phyloP scores from a whole-genome alignment of 2,113 vertebrate genomes.

The Cricetomys ansorgei region DNA sequence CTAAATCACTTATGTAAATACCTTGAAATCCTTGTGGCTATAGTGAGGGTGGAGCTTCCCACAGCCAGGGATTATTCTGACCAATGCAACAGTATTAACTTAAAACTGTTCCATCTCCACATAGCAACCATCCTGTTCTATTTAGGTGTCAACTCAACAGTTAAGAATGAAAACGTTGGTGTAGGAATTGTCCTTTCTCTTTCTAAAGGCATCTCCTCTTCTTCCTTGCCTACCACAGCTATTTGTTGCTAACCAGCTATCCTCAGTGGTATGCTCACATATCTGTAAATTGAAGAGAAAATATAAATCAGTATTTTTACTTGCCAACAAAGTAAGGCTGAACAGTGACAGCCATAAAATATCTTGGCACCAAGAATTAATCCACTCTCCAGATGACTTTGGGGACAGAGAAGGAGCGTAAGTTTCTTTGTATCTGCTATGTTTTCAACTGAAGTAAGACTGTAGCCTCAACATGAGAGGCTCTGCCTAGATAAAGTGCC shows the following conservation, averaged over 20 bases:
- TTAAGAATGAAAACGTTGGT: neutral
- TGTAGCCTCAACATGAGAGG: neutral
- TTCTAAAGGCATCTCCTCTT: neutral
- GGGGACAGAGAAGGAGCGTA: neutral
- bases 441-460: neutral
- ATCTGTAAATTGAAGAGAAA: conserved; percentile 26
- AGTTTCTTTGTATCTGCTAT: neutral
- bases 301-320: too few species aligned
- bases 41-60: neutral
- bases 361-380: neutral
- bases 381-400: neutral
- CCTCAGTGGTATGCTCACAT: neutral
- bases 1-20: neutral
- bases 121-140: neutral
- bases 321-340: too few species aligned
- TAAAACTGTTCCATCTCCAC: neutral
- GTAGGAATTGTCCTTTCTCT: neutral
- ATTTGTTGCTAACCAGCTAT: neutral
- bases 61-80: neutral
- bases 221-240: neutral
- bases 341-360: too few species aligned
- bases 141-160: neutral
- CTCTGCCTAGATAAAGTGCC: neutral
- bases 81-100: neutral
- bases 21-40: neutral